phyloP scores from a whole-genome alignment of 2,888 invertebrate genomes.

The Drosophila austrosaltans region DNA sequence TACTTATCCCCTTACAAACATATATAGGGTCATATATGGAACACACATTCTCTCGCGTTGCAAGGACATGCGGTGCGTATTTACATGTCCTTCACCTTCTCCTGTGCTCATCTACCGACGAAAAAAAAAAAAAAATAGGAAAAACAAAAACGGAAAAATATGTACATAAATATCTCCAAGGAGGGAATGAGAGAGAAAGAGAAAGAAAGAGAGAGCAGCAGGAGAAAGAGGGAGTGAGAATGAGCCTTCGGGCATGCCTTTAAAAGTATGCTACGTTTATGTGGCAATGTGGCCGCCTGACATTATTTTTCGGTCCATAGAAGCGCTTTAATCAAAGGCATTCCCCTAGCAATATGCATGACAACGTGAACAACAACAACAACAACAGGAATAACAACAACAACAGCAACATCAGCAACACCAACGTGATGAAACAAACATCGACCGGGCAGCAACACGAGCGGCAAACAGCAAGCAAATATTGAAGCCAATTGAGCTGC shows the following conservation, averaged over 20 bases:
- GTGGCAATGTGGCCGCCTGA: conserved; percentile 14
- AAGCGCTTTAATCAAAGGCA: conserved; percentile 42
- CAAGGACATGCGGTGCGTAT: conserved; percentile 54
- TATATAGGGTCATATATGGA: conserved; percentile 25
- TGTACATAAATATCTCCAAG: conserved; percentile 44
- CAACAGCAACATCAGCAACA: background rate
- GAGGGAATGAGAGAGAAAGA: background rate
- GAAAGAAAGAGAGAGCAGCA: background rate
- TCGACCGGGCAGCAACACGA: too few species aligned
- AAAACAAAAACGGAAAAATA: conserved; percentile 28
- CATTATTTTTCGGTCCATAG: conserved; percentile 21
- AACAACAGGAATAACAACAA: background rate
- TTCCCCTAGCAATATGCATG: conserved; percentile 28
- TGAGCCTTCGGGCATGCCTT: conserved; percentile 24
- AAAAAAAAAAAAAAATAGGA: conserved; percentile 16
- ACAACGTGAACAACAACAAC: conserved; percentile 4
- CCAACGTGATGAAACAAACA: background rate
- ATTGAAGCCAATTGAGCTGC: conserved; percentile 5
- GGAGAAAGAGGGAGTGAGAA: background rate
- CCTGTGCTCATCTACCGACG: conserved; percentile 8
- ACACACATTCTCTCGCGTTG: conserved; percentile 28
- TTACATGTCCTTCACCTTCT: conserved; percentile 62
- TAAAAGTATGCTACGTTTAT: conserved; percentile 42
- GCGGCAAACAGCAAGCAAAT: conserved; percentile 1
- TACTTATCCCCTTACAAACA: conserved; percentile 7